Conservation (phyloP, 2,113 vertebrate species). For the Chaetodon trifascialis region DNA sequence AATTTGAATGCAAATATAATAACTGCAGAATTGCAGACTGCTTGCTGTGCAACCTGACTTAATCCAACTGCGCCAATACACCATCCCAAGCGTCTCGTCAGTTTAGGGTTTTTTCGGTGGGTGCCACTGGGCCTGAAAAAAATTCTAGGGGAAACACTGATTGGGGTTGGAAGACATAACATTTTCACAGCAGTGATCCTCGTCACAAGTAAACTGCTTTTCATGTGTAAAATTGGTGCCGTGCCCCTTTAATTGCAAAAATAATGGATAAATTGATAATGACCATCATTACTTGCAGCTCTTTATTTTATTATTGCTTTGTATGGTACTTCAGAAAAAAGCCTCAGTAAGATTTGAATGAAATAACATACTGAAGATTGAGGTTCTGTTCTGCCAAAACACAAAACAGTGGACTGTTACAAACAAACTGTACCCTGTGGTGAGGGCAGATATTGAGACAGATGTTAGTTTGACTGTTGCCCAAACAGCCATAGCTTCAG, state of each 20-base stretch:
- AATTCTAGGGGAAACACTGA: too few relatives aligned
- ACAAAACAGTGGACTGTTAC: constrained; percentile 13
- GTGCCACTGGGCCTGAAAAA: too few relatives aligned
- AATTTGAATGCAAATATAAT: too few relatives aligned
- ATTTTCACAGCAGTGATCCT: neutral
- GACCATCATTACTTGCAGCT: neutral
- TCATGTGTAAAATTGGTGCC: neutral
- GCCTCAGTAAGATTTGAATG: constrained; percentile 3
- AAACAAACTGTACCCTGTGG: constrained; percentile 11
- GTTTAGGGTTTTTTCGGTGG: too few relatives aligned
- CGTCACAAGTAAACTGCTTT: neutral
- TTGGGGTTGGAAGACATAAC: neutral
- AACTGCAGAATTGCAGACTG: too few relatives aligned
- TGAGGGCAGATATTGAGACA: constrained; percentile 47
- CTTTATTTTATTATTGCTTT: neutral
- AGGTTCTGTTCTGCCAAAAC: neutral
- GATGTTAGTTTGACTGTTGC: constrained; percentile 58
- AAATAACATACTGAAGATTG: neutral
- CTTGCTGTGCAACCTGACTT: too few relatives aligned
- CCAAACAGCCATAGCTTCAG: constrained; percentile 40
- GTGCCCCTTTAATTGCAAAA: neutral
- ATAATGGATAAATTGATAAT: neutral
- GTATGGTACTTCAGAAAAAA: neutral
- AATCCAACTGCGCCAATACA: too few relatives aligned
- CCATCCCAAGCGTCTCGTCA: too few relatives aligned